Evolutionary conservation across 2,113 vertebrate species (phyloP).

Genomic region (Grantiella picta): DNA sequence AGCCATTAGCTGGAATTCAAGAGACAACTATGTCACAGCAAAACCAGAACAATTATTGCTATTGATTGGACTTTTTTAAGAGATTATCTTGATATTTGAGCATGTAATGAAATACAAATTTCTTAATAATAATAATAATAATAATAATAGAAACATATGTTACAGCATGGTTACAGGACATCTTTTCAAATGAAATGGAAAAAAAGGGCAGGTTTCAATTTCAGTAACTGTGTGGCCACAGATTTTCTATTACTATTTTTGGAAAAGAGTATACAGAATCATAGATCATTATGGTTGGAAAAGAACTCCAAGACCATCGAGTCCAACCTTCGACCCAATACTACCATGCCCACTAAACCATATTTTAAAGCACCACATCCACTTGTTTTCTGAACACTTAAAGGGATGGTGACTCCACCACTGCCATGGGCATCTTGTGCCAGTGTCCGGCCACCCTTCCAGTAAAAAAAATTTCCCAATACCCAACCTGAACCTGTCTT

Average conservation of each 20-base stretch:
- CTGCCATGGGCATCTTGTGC: neutral
- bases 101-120: neutral
- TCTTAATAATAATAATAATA: neutral
- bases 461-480: neutral
- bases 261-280: neutral
- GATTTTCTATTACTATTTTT: neutral
- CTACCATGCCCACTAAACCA: neutral
- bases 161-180: neutral
- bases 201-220: neutral
- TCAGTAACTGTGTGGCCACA: neutral
- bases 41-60: neutral
- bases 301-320: neutral
- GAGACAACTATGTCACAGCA: neutral
- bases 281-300: neutral
- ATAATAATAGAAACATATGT: neutral
- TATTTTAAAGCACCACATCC: neutral
- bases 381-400: neutral
- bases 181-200: neutral
- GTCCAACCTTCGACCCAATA: neutral
- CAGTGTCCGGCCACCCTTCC: neutral
- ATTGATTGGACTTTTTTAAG: neutral
- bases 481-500: neutral
- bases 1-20: neutral
- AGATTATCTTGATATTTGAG: neutral
- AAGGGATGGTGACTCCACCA: neutral